phyloP scores from a whole-genome alignment of 2,797 vertebrate genomes.

The Hippoglossus hippoglossus region DNA sequence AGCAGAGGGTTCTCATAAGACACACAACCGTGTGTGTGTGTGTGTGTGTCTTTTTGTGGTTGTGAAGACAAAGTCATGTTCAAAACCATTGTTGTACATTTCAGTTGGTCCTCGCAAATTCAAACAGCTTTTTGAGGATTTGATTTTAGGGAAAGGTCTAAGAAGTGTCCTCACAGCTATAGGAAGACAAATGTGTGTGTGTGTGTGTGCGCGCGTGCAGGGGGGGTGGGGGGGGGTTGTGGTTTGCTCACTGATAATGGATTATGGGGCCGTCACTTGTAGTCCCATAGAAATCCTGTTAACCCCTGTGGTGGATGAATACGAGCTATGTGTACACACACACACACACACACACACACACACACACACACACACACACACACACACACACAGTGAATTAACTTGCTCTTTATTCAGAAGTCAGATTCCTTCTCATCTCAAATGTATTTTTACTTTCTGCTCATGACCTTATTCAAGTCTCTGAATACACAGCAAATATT shows the following conservation, averaged over 20 bases:
- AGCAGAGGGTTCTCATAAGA: background rate
- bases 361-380: slow-evolving; percentile 1
- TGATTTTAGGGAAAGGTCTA: too few relatives aligned
- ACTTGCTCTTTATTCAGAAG: background rate
- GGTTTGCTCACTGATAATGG: slow-evolving; percentile 63
- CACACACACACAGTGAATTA: background rate
- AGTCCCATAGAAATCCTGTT: slow-evolving; percentile 61
- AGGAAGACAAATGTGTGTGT: too few relatives aligned
- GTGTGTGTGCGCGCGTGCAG: too few relatives aligned
- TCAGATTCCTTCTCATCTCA: background rate
- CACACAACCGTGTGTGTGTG: background rate
- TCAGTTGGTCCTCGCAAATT: too few relatives aligned
- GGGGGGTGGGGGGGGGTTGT: background rate
- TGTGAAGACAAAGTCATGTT: background rate
- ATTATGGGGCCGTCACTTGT: slow-evolving; percentile 64
- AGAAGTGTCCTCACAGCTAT: too few relatives aligned
- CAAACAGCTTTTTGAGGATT: too few relatives aligned
- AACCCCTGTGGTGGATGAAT: slow-evolving; percentile 49
- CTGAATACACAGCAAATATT: too few relatives aligned
- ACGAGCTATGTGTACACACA: background rate
- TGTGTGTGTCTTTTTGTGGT: slow-evolving; percentile 20
- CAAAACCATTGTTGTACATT: too few relatives aligned
- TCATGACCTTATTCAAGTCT: too few relatives aligned
- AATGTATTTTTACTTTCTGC: too few relatives aligned
- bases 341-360: slow-evolving; percentile 17